A percentile compares a stretch with the other conserved stretches of the same genome.
Conservation (phyloP, 2,888 invertebrate species). For the Polydrusus cervinus region DNA sequence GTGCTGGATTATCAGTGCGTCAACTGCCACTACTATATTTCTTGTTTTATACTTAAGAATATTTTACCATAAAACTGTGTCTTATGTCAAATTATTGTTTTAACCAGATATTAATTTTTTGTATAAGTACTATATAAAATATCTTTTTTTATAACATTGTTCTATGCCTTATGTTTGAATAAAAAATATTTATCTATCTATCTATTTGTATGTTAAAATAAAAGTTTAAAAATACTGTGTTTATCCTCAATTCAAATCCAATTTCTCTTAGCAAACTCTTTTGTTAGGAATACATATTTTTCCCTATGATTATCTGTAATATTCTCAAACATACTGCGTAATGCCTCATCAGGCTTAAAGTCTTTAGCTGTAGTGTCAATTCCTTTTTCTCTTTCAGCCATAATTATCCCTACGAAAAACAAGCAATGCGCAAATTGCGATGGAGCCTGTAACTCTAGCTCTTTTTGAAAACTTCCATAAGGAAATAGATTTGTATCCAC, state of each 20-base stretch:
- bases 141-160: too few species aligned
- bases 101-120: too few species aligned
- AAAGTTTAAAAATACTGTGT: too few species aligned
- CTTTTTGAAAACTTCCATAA: conserved; percentile 26
- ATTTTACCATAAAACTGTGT: too few species aligned
- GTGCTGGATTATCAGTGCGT: too few species aligned
- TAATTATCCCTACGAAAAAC: conserved; percentile 24
- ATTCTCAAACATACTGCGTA: conserved; percentile 23
- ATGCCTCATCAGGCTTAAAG: conserved; percentile 23
- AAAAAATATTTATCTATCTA: too few species aligned
- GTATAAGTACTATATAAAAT: too few species aligned
- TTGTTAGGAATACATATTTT: conserved; percentile 35
- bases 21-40: too few species aligned
- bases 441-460: conserved; percentile 15
- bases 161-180: too few species aligned
- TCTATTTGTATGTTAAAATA: too few species aligned
- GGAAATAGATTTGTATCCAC: conserved; percentile 23
- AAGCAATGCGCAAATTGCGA: conserved; percentile 25
- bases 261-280: conserved; percentile 35
- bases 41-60: too few species aligned
- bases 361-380: conserved; percentile 19
- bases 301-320: conserved; percentile 35
- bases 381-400: conserved; percentile 28
- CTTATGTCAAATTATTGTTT: too few species aligned
- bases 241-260: conserved; percentile 40